Conservation (phyloP, 2,113 vertebrate genomes). For the Hippocampus abdominalis region DNA sequence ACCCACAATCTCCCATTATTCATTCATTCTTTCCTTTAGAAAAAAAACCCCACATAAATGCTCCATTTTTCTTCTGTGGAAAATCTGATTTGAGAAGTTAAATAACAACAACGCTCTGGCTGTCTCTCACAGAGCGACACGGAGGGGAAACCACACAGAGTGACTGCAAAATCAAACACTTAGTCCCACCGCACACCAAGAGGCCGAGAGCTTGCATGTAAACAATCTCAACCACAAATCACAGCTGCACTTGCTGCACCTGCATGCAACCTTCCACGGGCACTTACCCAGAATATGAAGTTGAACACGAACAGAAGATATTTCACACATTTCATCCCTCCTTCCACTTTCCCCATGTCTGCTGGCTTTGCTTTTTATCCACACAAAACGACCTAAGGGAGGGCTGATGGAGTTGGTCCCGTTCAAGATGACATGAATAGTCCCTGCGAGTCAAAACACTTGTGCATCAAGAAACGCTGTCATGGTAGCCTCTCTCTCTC, state of each 20-base stretch:
- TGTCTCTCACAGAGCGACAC: conserved; percentile 47
- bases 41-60: conserved; percentile 62
- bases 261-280: conserved; percentile 11
- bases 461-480: conserved; percentile 24
- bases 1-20: conserved; percentile 30
- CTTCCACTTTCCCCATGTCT: conserved; percentile 81
- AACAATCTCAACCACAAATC: conserved; percentile 8
- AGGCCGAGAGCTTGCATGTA: neutral
- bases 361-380: conserved; percentile 7
- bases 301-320: conserved; percentile 91
- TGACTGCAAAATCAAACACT: conserved; percentile 1
- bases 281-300: conserved; percentile 92
- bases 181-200: neutral
- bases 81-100: conserved; percentile 72
- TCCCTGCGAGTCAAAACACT: conserved; percentile 24
- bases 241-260: conserved; percentile 44
- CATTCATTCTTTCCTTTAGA: conserved; percentile 61
- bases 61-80: conserved; percentile 73
- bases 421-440: conserved; percentile 38
- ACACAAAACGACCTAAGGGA: neutral
- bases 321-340: conserved; percentile 87
- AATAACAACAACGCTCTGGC: conserved; percentile 45
- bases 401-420: neutral
- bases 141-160: conserved; percentile 4
- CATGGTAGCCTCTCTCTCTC: conserved; percentile 13